phyloP scores from a whole-genome alignment of 2,797 vertebrate species.

The Cephalopachus bancanus region DNA sequence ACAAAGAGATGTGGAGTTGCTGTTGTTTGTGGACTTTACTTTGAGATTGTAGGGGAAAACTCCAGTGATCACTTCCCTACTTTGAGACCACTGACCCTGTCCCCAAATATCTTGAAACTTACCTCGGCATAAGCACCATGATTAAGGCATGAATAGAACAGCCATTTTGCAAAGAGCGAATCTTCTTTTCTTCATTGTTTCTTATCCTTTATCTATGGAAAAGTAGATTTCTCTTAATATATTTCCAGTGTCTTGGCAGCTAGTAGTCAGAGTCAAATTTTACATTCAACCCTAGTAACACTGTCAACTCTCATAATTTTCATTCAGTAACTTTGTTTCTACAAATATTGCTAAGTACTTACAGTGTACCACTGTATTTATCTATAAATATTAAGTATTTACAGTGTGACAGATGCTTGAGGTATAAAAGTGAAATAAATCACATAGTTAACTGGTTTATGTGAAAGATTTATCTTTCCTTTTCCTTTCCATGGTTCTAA shows the following conservation, averaged over 20 bases:
- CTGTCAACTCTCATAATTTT: background rate
- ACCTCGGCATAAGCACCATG: background rate
- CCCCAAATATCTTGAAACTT: background rate
- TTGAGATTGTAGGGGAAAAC: background rate
- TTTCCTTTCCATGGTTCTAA: background rate
- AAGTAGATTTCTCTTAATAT: background rate
- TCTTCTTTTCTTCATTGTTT: background rate
- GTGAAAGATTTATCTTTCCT: background rate
- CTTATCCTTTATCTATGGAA: background rate
- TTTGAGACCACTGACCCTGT: background rate
- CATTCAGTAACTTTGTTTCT: background rate
- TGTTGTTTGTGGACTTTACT: background rate
- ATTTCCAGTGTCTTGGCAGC: background rate
- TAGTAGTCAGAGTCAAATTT: background rate
- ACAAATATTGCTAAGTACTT: background rate
- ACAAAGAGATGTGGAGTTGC: background rate
- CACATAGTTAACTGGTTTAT: background rate
- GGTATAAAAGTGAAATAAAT: slow-evolving; percentile 32
- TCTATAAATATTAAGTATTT: background rate
- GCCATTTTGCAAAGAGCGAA: background rate
- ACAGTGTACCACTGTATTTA: background rate
- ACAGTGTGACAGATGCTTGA: background rate
- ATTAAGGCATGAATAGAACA: background rate
- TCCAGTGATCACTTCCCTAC: background rate
- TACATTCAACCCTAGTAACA: background rate